Conservation (phyloP, 2,113 vertebrate species). For the Pterocles burchelli region DNA sequence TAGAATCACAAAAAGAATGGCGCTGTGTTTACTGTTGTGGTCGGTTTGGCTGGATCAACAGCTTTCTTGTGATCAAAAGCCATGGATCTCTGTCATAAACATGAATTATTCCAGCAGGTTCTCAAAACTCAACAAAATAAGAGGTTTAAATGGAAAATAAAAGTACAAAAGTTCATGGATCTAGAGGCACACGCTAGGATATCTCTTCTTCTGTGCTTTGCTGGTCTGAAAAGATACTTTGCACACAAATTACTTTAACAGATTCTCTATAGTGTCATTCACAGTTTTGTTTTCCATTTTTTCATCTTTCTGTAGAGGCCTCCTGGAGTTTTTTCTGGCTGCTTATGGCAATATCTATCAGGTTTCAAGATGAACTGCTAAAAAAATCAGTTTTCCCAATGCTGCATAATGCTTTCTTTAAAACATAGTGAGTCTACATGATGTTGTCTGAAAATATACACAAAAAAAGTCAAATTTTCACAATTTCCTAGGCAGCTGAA, state of each 20-base stretch:
- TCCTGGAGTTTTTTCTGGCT: background rate
- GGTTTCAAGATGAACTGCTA: background rate
- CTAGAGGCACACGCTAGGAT: background rate
- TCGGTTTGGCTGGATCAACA: background rate
- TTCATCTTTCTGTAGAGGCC: background rate
- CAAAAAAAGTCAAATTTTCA: background rate
- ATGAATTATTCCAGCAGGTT: background rate
- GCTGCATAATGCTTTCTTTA: background rate
- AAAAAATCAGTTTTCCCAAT: background rate
- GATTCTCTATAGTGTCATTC: background rate
- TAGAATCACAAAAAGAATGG: background rate
- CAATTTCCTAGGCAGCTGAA: background rate
- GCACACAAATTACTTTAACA: background rate
- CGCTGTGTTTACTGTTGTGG: background rate
- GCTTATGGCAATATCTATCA: background rate
- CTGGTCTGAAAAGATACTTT: constrained; percentile 14
- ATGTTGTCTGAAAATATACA: background rate
- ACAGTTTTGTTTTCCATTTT: background rate
- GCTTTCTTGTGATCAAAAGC: background rate
- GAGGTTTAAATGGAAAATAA: background rate
- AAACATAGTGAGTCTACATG: background rate
- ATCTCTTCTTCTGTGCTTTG: background rate
- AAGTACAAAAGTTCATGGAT: background rate
- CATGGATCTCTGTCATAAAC: background rate
- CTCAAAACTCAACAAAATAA: background rate